These are phyloP conservation scores for Pimpla rufipes DNA, from an alignment of 2,888 invertebrate species.

Conservation along the genomic window DNA sequence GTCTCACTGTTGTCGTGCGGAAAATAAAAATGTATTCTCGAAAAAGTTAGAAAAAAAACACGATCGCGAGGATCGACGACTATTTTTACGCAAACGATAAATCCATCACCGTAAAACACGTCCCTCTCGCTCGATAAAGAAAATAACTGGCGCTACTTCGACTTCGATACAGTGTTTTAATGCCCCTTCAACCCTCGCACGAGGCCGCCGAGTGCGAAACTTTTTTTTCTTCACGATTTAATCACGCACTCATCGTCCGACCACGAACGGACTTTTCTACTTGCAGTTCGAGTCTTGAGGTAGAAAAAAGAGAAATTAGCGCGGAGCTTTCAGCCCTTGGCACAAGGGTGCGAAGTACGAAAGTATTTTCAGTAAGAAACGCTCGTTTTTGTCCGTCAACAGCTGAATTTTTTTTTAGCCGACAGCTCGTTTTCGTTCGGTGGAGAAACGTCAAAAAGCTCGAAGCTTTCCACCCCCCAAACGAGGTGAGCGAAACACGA, in stretches of 20 bases:
- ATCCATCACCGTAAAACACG: slow-evolving; percentile 10
- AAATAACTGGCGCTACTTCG: slow-evolving; percentile 6
- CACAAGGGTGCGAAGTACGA: neutral
- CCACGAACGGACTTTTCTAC: neutral
- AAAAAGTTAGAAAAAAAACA: slow-evolving; percentile 8
- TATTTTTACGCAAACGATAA: neutral
- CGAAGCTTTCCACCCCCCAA: no score
- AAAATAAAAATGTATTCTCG: neutral
- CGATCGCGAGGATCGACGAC: slow-evolving; percentile 5
- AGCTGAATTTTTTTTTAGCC: neutral
- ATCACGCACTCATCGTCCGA: neutral
- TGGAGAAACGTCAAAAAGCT: no score
- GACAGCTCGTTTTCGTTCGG: no score
- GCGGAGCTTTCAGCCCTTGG: neutral
- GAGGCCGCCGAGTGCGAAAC: neutral
- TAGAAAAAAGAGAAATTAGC: neutral
- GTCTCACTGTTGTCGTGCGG: slow-evolving; percentile 15
- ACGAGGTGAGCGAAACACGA: no score
- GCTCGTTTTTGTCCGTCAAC: neutral
- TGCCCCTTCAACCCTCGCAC: neutral
- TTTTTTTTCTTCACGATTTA: neutral
- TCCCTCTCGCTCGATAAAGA: neutral
- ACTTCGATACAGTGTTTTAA: neutral
- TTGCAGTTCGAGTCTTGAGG: neutral
- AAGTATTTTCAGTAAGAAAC: neutral